phyloP scores from a whole-genome alignment of 2,113 vertebrate species.

The Podarcis raffonei region DNA sequence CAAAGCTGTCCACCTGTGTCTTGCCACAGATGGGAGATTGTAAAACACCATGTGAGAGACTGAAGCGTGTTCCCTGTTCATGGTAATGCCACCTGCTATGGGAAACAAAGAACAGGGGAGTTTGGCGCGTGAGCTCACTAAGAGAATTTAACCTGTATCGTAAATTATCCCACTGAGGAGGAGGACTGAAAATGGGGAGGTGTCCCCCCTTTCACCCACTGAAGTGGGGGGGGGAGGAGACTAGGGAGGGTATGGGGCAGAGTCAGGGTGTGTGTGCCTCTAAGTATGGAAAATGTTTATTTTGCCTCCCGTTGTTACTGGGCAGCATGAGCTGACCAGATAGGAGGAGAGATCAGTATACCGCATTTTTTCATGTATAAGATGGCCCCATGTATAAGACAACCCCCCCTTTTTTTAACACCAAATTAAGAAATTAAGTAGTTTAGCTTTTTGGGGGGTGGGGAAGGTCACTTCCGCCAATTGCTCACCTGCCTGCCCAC shows the following conservation, averaged over 20 bases:
- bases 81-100: constrained; percentile 28
- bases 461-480: no score
- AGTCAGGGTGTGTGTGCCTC: no score
- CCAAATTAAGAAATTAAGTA: no score
- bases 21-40: constrained; percentile 32
- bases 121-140: not conserved
- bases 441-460: no score
- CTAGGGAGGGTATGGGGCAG: not conserved
- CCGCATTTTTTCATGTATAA: not conserved
- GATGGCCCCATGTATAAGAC: no score
- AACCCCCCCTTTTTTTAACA: no score
- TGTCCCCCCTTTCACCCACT: not conserved
- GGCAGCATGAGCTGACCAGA: not conserved
- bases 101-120: constrained; percentile 16
- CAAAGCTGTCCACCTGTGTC: constrained; percentile 47
- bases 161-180: not conserved
- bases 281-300: not conserved
- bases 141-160: not conserved
- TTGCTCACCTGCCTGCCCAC: no score
- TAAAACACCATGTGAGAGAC: constrained; percentile 21
- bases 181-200: not conserved
- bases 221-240: not conserved
- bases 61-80: not conserved
- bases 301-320: not conserved
- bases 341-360: not conserved